Base-by-base conservation (phyloP, 2,888 invertebrate species). In the Limulus polyphemus region DNA sequence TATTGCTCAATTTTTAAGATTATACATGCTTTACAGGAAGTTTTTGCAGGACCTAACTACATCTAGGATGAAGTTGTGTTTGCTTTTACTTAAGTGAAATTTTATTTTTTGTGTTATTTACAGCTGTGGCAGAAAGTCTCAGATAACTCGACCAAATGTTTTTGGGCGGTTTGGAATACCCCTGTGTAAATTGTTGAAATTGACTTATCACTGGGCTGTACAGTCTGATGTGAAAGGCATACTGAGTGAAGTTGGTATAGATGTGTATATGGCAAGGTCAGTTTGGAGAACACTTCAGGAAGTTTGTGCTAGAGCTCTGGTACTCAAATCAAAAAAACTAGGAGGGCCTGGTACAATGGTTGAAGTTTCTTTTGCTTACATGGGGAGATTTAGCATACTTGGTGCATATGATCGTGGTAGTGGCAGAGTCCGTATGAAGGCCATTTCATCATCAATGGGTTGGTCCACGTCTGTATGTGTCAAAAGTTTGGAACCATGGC, bases 331-430 rank as follows among this genome's bases (percentile, higher is more conserved):
- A 4, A 47, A 47, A 9, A 64, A 59, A 56, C 60, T 68, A 46
- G 72, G 72, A 13, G 65, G 67, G 17, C 61, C 61, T 16, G 66
- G 65, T 12, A 60, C 64, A 10, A 55, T 65, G 13, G 69, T 72
- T 12, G 70, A 72, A 62, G 77, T 88, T 10, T 91, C 91, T 10
- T 88, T 92, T 0, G 63, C 70, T 1, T 71, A 77, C 54, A 85
- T 87, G 77, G 88, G 90, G 0, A 90, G 90, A 75, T 89, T 91
- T 0, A 90, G 91, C 76, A 90, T 92, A 10, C 78, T 92, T 56
- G 91, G 91, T 0, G 85, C 90, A 2, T 77, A 89, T 65, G 90
- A 92, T 76, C 82, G 84, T 9, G 79, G 81, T 7, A 84, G 85
- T 32, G 86, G 86, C 75, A 77, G 83, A 65, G 80, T 91, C 62